Conservation (phyloP, 1,140 invertebrate genomes). For the Melipona quadrifasciata region DNA sequence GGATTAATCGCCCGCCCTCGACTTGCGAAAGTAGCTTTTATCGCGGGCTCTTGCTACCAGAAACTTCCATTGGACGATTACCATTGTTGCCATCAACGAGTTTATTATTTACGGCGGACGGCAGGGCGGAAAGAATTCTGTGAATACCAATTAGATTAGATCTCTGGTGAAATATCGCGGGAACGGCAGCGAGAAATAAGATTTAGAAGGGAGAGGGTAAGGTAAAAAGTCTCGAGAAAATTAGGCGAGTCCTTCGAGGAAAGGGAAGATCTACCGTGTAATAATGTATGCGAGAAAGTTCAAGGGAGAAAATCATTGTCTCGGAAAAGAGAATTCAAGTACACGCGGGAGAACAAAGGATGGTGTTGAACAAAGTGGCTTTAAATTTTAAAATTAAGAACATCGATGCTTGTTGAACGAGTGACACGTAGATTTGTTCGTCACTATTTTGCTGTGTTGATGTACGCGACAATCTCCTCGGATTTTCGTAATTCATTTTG, state of each 20-base stretch:
- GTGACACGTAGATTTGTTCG: neutral
- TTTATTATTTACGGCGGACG: neutral
- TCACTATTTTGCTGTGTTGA: too few species aligned
- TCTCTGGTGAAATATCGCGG: neutral
- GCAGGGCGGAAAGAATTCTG: neutral
- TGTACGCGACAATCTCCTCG: too few species aligned
- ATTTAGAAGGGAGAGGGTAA: neutral
- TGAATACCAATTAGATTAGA: neutral
- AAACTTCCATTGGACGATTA: neutral
- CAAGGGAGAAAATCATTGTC: neutral
- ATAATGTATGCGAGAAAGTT: neutral
- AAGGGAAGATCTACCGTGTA: neutral
- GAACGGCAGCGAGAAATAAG: neutral
- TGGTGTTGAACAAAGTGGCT: neutral
- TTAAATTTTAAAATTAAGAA: neutral
- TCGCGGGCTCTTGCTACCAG: neutral
- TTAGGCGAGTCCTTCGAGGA: neutral
- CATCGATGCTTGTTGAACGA: neutral
- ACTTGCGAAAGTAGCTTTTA: neutral
- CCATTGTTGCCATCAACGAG: neutral
- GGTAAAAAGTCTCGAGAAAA: neutral
- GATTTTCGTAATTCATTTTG: too few species aligned
- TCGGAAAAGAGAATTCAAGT: neutral
- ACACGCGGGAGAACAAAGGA: neutral
- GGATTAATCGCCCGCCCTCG: constrained; percentile 9